Conservation (phyloP, 2,888 invertebrate species). For the Cosmorhoe ocellata region DNA sequence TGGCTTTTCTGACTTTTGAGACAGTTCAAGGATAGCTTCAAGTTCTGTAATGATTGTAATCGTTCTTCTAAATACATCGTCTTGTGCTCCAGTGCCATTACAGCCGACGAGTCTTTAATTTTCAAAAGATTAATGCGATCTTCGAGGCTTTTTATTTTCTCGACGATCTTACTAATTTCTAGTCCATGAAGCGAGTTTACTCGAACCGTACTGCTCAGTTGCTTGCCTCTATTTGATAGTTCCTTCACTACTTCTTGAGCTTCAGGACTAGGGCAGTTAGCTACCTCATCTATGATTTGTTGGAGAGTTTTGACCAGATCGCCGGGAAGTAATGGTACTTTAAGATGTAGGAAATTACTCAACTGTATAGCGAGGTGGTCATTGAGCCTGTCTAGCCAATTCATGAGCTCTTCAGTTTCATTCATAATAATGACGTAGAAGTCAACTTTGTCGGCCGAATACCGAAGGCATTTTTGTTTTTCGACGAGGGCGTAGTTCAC, state of each 20-base stretch:
- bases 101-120: conserved; percentile 32
- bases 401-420: conserved; percentile 49
- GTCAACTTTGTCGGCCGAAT: conserved; percentile 43
- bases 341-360: conserved; percentile 36
- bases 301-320: conserved; percentile 39
- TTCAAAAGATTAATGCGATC: conserved; percentile 37
- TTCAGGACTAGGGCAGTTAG: conserved; percentile 26
- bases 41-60: conserved; percentile 41
- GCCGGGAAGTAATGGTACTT: conserved; percentile 27
- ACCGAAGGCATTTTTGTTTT: conserved; percentile 37
- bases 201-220: conserved; percentile 11
- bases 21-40: conserved; percentile 36
- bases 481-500: conserved; percentile 38
- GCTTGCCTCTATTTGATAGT: conserved; percentile 18
- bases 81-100: conserved; percentile 45
- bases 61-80: conserved; percentile 45
- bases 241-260: conserved; percentile 23
- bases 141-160: conserved; percentile 42
- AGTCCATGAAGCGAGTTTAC: conserved; percentile 5
- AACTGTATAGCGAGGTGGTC: conserved; percentile 42
- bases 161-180: conserved; percentile 36
- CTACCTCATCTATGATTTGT: conserved; percentile 40
- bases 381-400: conserved; percentile 48
- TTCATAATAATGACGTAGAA: conserved; percentile 36
- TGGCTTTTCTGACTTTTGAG: conserved; percentile 28